Evolutionary conservation across 2,888 invertebrate genomes (phyloP).

Genomic region (Congeria kusceri): DNA sequence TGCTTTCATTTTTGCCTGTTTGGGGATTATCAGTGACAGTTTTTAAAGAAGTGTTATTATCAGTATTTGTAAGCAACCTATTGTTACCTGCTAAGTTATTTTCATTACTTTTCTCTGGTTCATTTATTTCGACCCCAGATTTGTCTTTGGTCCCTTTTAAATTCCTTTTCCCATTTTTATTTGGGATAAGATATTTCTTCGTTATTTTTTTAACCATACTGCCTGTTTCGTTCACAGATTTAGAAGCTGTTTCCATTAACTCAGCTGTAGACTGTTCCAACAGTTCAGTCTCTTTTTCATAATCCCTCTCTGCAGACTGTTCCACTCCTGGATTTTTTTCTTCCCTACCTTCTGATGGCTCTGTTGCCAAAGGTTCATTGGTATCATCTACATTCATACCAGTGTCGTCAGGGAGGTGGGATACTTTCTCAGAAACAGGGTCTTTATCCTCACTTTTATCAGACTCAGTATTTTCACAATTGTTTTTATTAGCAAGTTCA

Average conservation of each 20-base stretch:
- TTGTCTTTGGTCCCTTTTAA: background rate
- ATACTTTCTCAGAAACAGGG: too few relatives aligned
- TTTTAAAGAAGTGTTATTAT: too few relatives aligned
- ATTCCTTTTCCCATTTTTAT: too few relatives aligned
- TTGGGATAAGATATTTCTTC: too few relatives aligned
- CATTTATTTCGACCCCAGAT: background rate
- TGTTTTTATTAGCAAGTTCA: too few relatives aligned
- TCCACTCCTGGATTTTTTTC: background rate
- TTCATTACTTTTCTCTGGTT: background rate
- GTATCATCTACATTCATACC: background rate
- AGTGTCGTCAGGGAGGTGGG: slow-evolving; percentile 1
- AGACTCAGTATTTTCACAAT: too few relatives aligned
- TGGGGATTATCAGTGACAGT: background rate
- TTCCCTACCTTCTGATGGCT: background rate
- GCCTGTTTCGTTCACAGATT: too few relatives aligned
- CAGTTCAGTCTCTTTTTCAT: background rate
- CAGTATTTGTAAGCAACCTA: too few relatives aligned
- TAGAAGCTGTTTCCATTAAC: background rate
- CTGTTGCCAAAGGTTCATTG: background rate
- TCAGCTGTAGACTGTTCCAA: background rate
- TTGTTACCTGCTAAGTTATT: background rate
- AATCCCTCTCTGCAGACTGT: background rate
- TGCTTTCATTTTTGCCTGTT: background rate
- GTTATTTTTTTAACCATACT: too few relatives aligned
- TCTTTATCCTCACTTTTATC: too few relatives aligned